Base-by-base conservation (phyloP, 2,888 invertebrate genomes). In the Xestia ashworthii region DNA sequence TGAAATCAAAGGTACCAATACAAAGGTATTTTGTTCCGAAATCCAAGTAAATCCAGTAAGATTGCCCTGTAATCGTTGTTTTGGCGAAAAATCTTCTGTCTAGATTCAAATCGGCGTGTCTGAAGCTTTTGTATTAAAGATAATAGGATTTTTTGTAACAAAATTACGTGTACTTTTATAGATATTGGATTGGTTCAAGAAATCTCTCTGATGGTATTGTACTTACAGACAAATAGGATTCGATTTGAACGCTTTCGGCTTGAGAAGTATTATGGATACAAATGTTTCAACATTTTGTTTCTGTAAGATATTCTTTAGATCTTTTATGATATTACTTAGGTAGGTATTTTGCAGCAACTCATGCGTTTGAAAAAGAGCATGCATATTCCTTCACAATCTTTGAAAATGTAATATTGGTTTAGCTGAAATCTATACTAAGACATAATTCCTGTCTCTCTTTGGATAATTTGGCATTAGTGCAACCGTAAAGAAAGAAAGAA, bases 1-100 rank as follows among this genome's bases (percentile, higher is more conserved):
- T 80, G 68, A 81, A 77, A 83, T 87, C 87, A 87, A 83, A 88
- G 85, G 81, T 77, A 76, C 74, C 74, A 78, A 80, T 86, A 71
- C 62, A 82, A 80, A 78, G 80, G 78, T 85, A 81, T 86, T n/a
- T 86, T 88, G 83, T 88, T 76, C 71, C 62, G 14, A 76, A 87
- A 88, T 87, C 87, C 73, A 44, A 71, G 71, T 72, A 83, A 87
- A 87, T 80, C 85, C 87, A 78, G 67, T 81, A 60, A 81, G 66
- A 85, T 87, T 87, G 87, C 76, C 78, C 78, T 64, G 76, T 85
- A 85, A 87, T 77, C 81, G 76, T 78, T 71, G 71, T 85, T 78
- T 81, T 78, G 77, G 81, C 82, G 32, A 84, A 84, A 85, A 81
- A 82, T 62, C 44, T 80, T 71, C 66, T 76, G 73, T 71, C 82